Base-by-base conservation (phyloP, 2,797 vertebrate species). In the Sandelia bainsii region DNA sequence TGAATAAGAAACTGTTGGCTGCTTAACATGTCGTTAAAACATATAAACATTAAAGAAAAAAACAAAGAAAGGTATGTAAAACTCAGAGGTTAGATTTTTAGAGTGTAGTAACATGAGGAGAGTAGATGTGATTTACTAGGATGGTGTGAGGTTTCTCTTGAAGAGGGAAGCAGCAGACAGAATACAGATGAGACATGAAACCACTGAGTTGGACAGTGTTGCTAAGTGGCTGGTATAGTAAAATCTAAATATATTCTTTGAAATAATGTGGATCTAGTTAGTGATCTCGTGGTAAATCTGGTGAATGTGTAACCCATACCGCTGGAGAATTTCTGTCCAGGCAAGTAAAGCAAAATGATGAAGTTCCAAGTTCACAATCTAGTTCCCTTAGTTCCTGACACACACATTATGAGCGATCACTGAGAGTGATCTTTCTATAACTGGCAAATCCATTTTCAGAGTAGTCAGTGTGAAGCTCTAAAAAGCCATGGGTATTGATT, bases 401-500 rank as follows among this genome's bases (percentile, higher is more conserved):
- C 48, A 77, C 64, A 83, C 77, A 72, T 80, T 13, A 27, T 73
- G 44, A 63, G 61, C 69, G 56, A 74, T 56, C 69, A 86, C 80
- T 83, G 75, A 79, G 64, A 66, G 39, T 54, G 48, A 65, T 81
- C 53, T 62, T 78, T 60, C 64, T 39, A 7, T 68, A 72, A 82
- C 71, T 64, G 69, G 83, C 77, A 79, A 85, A 90, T 87, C 78
- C 54, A 79, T 78, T 86, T 83, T 62, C 81, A 77, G 75, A 81
- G 86, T 79, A 84, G 69, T 81, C 62, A 40, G 70, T 67, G 79
- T 77, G 49, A 88, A 82, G 77, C 82, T 73, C 63, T 72, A 83
- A 75, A 70, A 85, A 81, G 70, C 85, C 75, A 46, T 59, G 66
- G 70, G 52, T 82, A 90, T 88, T 82, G 80, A 91, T 89, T 77